Evolutionary conservation across 2,113 vertebrate species (phyloP).

Genomic region (Apeltes quadracus): DNA sequence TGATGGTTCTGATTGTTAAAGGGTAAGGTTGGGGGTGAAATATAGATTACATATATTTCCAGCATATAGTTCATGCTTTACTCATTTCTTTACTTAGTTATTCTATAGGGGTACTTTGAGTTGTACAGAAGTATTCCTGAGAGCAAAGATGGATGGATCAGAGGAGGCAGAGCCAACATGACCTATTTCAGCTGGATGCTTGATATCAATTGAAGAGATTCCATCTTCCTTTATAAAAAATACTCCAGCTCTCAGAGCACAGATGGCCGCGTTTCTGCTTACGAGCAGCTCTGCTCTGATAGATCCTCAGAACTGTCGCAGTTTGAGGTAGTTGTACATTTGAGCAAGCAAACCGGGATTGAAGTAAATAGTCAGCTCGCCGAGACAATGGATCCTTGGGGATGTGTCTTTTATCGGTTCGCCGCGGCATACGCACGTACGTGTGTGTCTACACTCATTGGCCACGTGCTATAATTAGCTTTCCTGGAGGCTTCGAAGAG

Average conservation of each 20-base stretch:
- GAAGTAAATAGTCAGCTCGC: constrained; percentile 49
- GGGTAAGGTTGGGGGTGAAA: background rate
- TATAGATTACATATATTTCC: background rate
- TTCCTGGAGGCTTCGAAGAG: constrained; percentile 51
- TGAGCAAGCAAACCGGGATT: constrained; percentile 20
- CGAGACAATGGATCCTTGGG: constrained; percentile 38
- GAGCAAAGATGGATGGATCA: constrained; percentile 9
- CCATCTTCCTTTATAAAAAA: constrained; percentile 13
- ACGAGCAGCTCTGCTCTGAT: constrained; percentile 21
- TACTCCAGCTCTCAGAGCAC: constrained; percentile 17
- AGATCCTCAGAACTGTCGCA: constrained; percentile 28
- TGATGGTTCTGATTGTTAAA: background rate
- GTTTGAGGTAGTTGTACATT: constrained; percentile 45
- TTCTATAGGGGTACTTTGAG: background rate
- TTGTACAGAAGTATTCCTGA: constrained; percentile 5
- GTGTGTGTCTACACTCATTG: constrained; percentile 10
- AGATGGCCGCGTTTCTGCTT: constrained; percentile 27
- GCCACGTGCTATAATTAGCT: constrained; percentile 45
- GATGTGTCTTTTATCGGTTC: constrained; percentile 35
- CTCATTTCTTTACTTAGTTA: too few relatives aligned
- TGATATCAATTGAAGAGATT: constrained; percentile 28
- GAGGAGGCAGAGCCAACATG: constrained; percentile 18
- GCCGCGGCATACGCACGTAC: constrained; percentile 8
- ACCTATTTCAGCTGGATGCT: constrained; percentile 30
- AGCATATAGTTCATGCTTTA: background rate